Percentiles rank a stretch among this genome's conserved stretches.
Evolutionary conservation across 2,797 vertebrate species (phyloP).

Genomic region (Catamblyrhynchus diadema): DNA sequence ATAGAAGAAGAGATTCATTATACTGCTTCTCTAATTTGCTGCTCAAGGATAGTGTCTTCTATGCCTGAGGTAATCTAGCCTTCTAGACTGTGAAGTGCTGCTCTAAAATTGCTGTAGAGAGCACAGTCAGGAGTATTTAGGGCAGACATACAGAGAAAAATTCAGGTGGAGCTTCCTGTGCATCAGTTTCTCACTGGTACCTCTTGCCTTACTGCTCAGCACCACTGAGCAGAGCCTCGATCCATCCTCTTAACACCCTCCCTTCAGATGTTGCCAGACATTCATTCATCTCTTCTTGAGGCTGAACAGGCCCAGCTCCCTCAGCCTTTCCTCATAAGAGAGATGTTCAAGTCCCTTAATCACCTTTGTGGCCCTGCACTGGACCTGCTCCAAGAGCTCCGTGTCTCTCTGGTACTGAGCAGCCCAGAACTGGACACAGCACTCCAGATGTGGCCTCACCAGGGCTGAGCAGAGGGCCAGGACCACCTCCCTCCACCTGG

Average conservation of each 20-base stretch:
- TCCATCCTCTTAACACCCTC: accelerated
- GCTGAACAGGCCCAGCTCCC: accelerated
- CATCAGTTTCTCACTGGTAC: background rate
- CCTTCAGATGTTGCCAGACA: background rate
- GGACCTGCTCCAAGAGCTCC: background rate
- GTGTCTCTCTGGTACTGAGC: accelerated
- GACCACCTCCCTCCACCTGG: accelerated
- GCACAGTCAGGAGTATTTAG: background rate
- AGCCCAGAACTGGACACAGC: background rate
- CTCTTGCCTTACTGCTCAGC: background rate
- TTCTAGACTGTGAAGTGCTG: background rate
- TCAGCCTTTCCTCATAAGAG: background rate
- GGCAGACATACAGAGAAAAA: background rate
- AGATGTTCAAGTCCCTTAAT: background rate
- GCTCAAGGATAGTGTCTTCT: background rate
- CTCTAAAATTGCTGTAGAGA: background rate
- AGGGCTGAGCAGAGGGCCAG: background rate
- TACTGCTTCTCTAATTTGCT: background rate
- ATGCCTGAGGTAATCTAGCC: background rate
- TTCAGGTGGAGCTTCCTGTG: background rate
- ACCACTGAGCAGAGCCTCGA: background rate
- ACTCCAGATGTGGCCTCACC: background rate
- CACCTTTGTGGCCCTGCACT: accelerated
- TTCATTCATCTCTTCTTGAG: accelerated
- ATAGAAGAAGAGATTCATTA: background rate